Evolutionary conservation across 2,113 vertebrate species (phyloP).

Genomic region (Hemichromis elongatus): DNA sequence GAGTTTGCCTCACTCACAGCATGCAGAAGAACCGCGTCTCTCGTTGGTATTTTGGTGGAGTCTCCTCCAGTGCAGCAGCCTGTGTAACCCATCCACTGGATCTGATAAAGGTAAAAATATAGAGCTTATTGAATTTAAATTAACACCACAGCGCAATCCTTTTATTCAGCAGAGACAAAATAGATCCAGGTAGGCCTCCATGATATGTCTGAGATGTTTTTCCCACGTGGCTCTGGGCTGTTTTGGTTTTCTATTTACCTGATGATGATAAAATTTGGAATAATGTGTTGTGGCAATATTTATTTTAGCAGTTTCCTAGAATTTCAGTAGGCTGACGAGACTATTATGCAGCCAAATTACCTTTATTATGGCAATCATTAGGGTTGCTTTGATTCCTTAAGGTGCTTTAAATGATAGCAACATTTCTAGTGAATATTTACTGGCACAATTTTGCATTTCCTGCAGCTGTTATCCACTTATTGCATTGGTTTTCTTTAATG

Average conservation of each 20-base stretch:
- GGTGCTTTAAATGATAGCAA: not conserved
- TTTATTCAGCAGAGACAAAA: not conserved
- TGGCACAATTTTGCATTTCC: not conserved
- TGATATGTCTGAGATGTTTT: not conserved
- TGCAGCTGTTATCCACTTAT: not conserved
- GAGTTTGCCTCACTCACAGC: not conserved
- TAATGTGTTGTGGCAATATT: not conserved
- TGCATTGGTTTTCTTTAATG: not conserved
- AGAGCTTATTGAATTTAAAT: not conserved
- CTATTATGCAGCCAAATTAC: not conserved
- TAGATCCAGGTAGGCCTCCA: not conserved
- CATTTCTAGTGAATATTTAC: not conserved
- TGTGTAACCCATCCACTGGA: constrained; percentile 8
- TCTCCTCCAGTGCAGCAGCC: not conserved
- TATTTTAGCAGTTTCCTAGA: not conserved
- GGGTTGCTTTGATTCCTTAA: not conserved
- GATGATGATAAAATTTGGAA: not conserved
- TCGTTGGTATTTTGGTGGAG: constrained; percentile 9
- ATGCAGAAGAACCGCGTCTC: not conserved
- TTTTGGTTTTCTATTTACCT: not conserved
- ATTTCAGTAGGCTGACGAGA: not conserved
- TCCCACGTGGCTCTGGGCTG: not conserved
- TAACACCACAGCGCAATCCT: not conserved
- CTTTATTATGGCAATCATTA: not conserved
- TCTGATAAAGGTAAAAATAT: constrained; percentile 27